Evolutionary conservation across 2,888 invertebrate species (phyloP).

Genomic region (Athalia rosae): DNA sequence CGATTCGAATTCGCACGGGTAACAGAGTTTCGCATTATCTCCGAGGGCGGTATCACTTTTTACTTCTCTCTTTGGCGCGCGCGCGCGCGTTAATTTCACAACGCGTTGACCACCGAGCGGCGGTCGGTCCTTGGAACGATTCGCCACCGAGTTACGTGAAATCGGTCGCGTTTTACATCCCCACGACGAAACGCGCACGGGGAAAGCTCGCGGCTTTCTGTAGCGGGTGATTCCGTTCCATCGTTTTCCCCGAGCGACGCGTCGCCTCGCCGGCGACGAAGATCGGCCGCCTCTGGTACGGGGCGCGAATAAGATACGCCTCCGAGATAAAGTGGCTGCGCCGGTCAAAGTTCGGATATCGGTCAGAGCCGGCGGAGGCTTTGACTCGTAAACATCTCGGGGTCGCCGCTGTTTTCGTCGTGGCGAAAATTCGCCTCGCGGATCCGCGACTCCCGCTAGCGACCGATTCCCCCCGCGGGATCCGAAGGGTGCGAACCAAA

Average conservation of each 20-base stretch:
- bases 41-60: neutral
- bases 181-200: conserved; percentile 16
- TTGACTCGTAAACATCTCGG: conserved; percentile 5
- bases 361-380: conserved; percentile 24
- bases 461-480: neutral
- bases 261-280: conserved; percentile 25
- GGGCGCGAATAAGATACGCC: neutral
- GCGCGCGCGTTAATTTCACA: too few relatives aligned
- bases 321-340: conserved; percentile 8
- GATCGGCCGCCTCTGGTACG: neutral
- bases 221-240: neutral
- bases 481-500: neutral
- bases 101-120: too few relatives aligned
- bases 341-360: conserved; percentile 36
- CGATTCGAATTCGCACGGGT: neutral
- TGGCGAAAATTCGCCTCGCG: neutral
- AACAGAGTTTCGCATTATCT: neutral
- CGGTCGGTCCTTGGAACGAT: too few relatives aligned
- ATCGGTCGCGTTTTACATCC: too few relatives aligned
- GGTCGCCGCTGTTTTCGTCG: too few relatives aligned
- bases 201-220: conserved; percentile 11
- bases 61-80: neutral
- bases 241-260: conserved; percentile 11
- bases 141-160: too few relatives aligned
- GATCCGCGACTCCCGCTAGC: neutral